Base-by-base conservation (phyloP, 2,113 vertebrate species). In the Maccullochella peelii region DNA sequence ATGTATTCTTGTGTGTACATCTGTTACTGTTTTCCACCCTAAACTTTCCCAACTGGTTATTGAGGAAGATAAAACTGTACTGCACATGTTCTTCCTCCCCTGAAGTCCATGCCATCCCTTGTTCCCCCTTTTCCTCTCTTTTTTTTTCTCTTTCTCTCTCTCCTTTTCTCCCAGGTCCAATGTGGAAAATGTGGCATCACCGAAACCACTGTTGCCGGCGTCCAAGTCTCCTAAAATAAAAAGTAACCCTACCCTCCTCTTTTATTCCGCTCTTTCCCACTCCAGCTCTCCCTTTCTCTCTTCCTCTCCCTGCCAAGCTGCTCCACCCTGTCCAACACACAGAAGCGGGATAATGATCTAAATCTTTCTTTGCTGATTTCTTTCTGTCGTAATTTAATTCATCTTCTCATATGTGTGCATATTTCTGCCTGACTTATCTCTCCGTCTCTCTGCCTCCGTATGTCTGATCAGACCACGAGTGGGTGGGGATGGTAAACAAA, bases 181-280 rank as follows among this genome's bases (percentile, higher is more conserved):
- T 94, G 89, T 95, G 95, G 95, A 96, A 96, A 96, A 95, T 93
- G 87, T 82, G 91, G 91, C 94, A 94, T 95, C 94, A 95, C 90
- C 18, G 84, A 94, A 95, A 95, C 95, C 94, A 67, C 91, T 21
- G 59, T 21, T 18, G 80, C 79, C 57, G 84, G 82, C 73, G 49
- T 92, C 93, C 93, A 94, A 92, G 79, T 88, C 90, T 93, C 94
- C 89, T 84, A 93, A 94, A 95, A 93, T 92, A 91, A 93, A 92
- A 88, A 90, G 91, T 82, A 89, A 85, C 90, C 89, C 91, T 87
- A 84, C 84, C 80, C 90, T 77, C 71, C 58, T 82, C 83, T 70
- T 88, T 83, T 89, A 85, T 89, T 90, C 86, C 52, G 2, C 73
- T 77, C 81, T 63, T 80, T 85, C 82, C 81, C 61, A 63, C 86